Evolutionary conservation across 2,888 invertebrate genomes (phyloP).

Genomic region (Chymomyza caudatula): DNA sequence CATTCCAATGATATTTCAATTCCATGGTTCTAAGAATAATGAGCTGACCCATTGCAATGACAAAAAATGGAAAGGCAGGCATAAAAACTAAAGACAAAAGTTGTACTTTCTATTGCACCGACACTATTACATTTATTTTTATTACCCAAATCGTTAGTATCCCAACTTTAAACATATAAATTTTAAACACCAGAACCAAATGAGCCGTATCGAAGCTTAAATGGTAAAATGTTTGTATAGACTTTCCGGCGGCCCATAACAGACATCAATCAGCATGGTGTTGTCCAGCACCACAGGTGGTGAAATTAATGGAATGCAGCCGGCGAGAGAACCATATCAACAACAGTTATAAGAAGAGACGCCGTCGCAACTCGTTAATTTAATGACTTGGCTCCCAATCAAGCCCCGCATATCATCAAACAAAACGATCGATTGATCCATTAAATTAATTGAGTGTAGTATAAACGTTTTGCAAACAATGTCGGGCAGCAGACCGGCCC

Average conservation of each 20-base stretch:
- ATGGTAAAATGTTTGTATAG: not conserved
- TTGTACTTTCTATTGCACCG: not conserved
- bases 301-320: not conserved
- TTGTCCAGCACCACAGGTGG: not conserved
- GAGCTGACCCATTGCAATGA: too few relatives aligned
- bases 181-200: not conserved
- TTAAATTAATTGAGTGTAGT: constrained; percentile 66
- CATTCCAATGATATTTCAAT: too few relatives aligned
- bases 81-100: too few relatives aligned
- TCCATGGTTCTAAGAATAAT: too few relatives aligned
- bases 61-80: too few relatives aligned
- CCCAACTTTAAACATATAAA: not conserved
- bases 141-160: not conserved
- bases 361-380: constrained; percentile 32
- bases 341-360: not conserved
- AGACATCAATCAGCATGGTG: not conserved
- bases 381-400: constrained; percentile 30
- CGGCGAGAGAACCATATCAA: too few relatives aligned
- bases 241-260: not conserved
- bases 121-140: not conserved
- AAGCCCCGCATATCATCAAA: constrained; percentile 27
- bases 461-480: constrained; percentile 50
- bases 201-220: too few relatives aligned
- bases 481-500: not conserved
- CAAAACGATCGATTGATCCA: constrained; percentile 63